Evolutionary conservation across 2,113 vertebrate species (phyloP).

Genomic region (Macrotus californicus): DNA sequence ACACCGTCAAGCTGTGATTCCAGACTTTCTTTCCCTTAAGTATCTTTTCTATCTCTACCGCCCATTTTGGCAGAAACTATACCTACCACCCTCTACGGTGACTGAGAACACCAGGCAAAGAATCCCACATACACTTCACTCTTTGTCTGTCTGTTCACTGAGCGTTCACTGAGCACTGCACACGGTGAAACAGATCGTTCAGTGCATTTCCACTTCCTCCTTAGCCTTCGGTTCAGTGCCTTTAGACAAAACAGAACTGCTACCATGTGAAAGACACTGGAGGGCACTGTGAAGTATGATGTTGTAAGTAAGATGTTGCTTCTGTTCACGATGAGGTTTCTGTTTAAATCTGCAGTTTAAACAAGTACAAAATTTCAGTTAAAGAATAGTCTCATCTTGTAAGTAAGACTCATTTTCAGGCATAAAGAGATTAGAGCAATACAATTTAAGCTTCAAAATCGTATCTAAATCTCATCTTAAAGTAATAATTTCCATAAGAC

Average conservation of each 20-base stretch:
- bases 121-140: not conserved
- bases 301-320: not conserved
- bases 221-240: not conserved
- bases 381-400: not conserved
- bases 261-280: not conserved
- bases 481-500: not conserved
- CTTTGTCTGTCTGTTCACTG: not conserved
- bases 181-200: not conserved
- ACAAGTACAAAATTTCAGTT: not conserved
- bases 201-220: not conserved
- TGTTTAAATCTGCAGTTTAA: not conserved
- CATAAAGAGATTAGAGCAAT: not conserved
- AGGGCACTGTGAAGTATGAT: not conserved
- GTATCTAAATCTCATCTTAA: not conserved
- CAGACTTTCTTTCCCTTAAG: not conserved
- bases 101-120: not conserved
- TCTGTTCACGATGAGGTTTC: not conserved
- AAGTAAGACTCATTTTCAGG: not conserved
- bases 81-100: not conserved
- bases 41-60: not conserved
- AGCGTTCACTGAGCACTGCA: not conserved
- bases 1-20: not conserved
- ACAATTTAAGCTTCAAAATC: not conserved
- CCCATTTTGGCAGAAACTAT: not conserved
- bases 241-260: not conserved